Percentiles rank a stretch among this genome's conserved stretches.
phyloP scores from a whole-genome alignment of 2,113 vertebrate genomes.

The Cairina moschata region DNA sequence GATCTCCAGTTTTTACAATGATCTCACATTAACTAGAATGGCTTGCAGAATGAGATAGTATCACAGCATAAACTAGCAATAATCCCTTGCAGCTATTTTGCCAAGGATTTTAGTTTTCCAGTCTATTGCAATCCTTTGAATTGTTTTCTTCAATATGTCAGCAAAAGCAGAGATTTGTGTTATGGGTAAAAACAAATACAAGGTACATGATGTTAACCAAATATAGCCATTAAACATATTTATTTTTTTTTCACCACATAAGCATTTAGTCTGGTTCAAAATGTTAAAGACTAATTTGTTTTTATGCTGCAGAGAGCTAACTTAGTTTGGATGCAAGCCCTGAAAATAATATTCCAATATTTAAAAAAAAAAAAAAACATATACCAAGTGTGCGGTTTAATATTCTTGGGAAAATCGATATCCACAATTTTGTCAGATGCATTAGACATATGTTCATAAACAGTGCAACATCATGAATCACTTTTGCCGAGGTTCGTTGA shows the following conservation, averaged over 20 bases:
- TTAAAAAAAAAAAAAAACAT: background rate
- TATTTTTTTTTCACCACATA: background rate
- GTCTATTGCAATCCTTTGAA: background rate
- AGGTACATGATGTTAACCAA: background rate
- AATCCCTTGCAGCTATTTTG: background rate
- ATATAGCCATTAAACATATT: background rate
- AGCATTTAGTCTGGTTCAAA: background rate
- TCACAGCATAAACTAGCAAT: background rate
- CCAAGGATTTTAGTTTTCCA: background rate
- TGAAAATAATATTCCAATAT: background rate
- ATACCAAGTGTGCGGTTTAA: background rate
- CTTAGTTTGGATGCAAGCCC: background rate
- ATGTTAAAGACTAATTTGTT: background rate
- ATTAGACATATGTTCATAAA: background rate
- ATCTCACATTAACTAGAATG: background rate
- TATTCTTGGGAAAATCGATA: conserved; percentile 7
- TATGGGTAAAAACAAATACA: background rate
- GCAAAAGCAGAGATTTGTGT: background rate
- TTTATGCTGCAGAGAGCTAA: background rate
- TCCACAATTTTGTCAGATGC: background rate
- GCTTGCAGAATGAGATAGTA: background rate
- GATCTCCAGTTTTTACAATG: background rate
- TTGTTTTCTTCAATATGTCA: background rate
- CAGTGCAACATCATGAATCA: background rate
- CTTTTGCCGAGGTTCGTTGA: background rate